These are phyloP conservation scores for Bostrychus sinensis DNA, from an alignment of 2,113 vertebrate genomes.

Conservation along the genomic window DNA sequence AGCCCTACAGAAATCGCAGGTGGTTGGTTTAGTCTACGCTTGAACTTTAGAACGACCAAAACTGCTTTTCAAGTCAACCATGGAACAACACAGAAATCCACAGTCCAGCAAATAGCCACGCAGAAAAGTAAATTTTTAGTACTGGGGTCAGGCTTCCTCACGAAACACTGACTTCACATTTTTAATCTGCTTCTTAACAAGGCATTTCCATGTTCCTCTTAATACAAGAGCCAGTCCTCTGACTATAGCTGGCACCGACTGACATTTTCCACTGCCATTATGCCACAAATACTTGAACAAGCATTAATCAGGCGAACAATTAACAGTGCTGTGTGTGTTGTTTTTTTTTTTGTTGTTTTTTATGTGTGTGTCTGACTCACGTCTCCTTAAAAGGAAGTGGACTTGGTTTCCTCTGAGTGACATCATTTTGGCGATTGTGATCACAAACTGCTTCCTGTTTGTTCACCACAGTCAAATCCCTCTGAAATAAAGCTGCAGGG, in stretches of 20 bases:
- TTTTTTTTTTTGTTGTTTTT: too few species aligned
- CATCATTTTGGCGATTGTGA: conserved; percentile 71
- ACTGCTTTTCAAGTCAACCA: conserved; percentile 19
- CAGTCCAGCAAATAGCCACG: background rate
- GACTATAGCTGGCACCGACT: background rate
- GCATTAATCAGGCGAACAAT: conserved; percentile 30
- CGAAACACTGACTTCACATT: background rate
- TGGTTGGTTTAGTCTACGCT: too few species aligned
- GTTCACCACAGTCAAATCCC: conserved; percentile 39
- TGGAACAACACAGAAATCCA: conserved; percentile 13
- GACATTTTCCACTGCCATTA: conserved; percentile 25
- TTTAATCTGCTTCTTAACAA: background rate
- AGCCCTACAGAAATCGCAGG: too few species aligned
- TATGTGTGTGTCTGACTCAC: conserved; percentile 40
- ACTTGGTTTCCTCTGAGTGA: conserved; percentile 66
- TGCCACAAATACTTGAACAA: conserved; percentile 7
- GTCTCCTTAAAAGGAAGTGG: conserved; percentile 75
- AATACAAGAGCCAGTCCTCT: background rate
- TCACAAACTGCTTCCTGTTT: conserved; percentile 80
- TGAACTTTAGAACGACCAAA: too few species aligned
- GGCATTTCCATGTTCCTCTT: background rate
- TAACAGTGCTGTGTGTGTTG: conserved; percentile 3
- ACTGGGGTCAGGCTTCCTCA: background rate
- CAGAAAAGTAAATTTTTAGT: conserved; percentile 28
- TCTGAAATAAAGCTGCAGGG: conserved; percentile 24